Evolutionary conservation across 2,113 vertebrate genomes (phyloP), one percentile per base, ranked within the genome.

Genomic region (Cyrtonyx montezumae): DNA sequence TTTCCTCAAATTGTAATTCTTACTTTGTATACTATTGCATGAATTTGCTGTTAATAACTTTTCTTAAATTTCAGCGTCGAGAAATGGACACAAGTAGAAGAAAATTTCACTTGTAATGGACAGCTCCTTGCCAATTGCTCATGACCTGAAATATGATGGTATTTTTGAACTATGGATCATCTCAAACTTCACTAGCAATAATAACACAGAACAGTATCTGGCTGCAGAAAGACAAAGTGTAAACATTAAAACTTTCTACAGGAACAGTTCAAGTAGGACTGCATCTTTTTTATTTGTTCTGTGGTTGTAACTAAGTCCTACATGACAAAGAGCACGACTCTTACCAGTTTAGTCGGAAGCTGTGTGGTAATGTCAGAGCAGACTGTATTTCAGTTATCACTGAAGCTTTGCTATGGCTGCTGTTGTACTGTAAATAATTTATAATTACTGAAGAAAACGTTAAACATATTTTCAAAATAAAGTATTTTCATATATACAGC

Each of bases 21-120:
- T 66, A 45, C 9, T 14, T 85, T 87, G 18, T 74, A 34, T 49
- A 20, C 16, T 65, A 2, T 75, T 74, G 48, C 40, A 32, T 62
- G 32, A 79, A 71, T 34, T 74, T 83, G 21, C 14, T 86, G 16
- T 71, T 86, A 93, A 67, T 70, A 85, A 68, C 9, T 88, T 69
- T 26, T 43, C 23, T 61, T 95, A 48, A 74, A 96, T 99, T 98
- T 88, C 96, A 99, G 99, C 99, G 98, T 36, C 98, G 99, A 90
- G 99, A 99, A 97, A 99, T 99, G 99, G 99, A 99, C 74, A 98
- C 98, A 88, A 99, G 96, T 94, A 98, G 99, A 98, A 98, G 99
- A 96, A 99, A 99, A 97, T 99, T 99, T 96, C 99, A 99, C 76
- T 98, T 99, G 12, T 99, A 93, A 98, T 19, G n/a, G 71, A 69